These are phyloP conservation scores for Colletes latitarsis DNA, from an alignment of 1,140 invertebrate species.

Conservation along the genomic window DNA sequence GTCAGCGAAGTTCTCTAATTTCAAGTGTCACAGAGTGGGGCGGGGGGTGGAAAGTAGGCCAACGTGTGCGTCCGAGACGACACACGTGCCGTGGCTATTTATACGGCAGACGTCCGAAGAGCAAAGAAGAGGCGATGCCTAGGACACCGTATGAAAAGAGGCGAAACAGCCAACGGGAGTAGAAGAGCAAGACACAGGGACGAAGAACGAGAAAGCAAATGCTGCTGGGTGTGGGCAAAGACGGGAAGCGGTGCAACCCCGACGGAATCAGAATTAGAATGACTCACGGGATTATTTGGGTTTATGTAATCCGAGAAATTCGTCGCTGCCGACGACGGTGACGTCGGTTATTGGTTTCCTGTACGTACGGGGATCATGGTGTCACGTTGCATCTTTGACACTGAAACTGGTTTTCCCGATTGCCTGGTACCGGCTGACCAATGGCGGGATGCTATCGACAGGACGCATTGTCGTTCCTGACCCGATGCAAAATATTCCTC, in stretches of 20 bases:
- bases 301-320: slow-evolving; percentile 69
- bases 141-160: slow-evolving; percentile 1
- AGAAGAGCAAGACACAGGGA: background rate
- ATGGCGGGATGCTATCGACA: background rate
- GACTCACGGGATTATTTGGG: slow-evolving; percentile 63
- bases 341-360: slow-evolving; percentile 28
- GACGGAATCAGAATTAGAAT: slow-evolving; percentile 63
- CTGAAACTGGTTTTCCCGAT: slow-evolving; percentile 11
- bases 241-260: slow-evolving; percentile 45
- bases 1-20: slow-evolving; percentile 50
- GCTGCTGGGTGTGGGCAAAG: background rate
- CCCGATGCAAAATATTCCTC: too few species aligned
- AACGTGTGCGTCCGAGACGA: slow-evolving; percentile 54
- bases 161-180: slow-evolving; percentile 4
- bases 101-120: slow-evolving; percentile 46
- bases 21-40: slow-evolving; percentile 29
- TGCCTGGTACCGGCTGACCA: background rate
- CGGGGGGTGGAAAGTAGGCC: slow-evolving; percentile 59
- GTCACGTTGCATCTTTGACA: slow-evolving; percentile 49
- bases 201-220: too few species aligned
- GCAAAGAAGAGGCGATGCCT: slow-evolving; percentile 19
- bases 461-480: background rate
- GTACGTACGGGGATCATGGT: slow-evolving; percentile 18
- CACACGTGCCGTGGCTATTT: slow-evolving; percentile 57
- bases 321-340: slow-evolving; percentile 38